Base-by-base conservation (phyloP, 2,888 invertebrate genomes). In the Choreutis nemorana region DNA sequence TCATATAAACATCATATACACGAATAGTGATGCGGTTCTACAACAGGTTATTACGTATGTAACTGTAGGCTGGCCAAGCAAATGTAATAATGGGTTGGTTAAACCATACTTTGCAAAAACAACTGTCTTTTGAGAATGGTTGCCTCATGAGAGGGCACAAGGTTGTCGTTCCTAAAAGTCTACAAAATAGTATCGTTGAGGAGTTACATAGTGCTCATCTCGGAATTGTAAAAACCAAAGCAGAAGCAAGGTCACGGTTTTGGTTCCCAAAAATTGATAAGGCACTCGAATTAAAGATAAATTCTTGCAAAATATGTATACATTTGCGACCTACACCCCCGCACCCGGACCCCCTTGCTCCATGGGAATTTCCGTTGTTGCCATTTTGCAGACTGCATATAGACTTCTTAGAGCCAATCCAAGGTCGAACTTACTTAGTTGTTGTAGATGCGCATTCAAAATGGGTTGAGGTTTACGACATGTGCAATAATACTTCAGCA, bases 181-280 rank as follows among this genome's bases (percentile, higher is more conserved):
- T 31, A 27, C 30, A 23, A 4, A 14, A 30, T 12, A 29, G 15
- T 11, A 9, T 35, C 3, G 12, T 26, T 4, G n/a, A 8, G 3
- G 36, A 35, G 7, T 18, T 32, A 25, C 32, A 37, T 21, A 29
- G 20, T 8, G 30, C 30, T 4, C 34, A 32, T 28, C 26, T 35
- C 10, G 36, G 34, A 5, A 29, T 40, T 8, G 28, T 32, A 2
- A 36, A 40, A 32, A 36, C 27, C 10, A 44, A 45, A 21, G 39
- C 41, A 1, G 41, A 39, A 4, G 42, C 41, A 1, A 32, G 42
- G 1, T 26, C 21, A 2, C 28, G 39, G 3, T 30, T 44, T 9
- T 45, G 43, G 43, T 46, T 43, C 14, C 42, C 45, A 0, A 35
- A 37, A 3, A 32, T 44, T 0, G 41, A 42, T 18, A 24, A 22